Percentiles rank a stretch among this genome's conserved stretches.
These are phyloP conservation scores for Aporophyla nigra DNA, from an alignment of 2,888 invertebrate species.

Conservation along the genomic window DNA sequence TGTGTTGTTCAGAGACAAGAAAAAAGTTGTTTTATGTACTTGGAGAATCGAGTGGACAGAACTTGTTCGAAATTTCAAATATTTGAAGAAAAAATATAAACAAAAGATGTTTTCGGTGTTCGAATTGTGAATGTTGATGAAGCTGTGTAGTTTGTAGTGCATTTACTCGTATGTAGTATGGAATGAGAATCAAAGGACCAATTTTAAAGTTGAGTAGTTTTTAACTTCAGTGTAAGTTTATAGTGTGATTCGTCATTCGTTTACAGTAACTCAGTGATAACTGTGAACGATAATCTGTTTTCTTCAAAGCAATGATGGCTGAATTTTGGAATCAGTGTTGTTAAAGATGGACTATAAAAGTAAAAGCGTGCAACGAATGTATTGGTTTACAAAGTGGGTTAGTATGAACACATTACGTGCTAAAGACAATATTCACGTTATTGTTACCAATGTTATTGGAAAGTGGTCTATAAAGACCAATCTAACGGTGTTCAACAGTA, in stretches of 20 bases:
- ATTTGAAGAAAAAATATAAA: slow-evolving; percentile 49
- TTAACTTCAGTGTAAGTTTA: slow-evolving; percentile 6
- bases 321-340: slow-evolving; percentile 8
- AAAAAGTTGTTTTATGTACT: slow-evolving; percentile 46
- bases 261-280: slow-evolving; percentile 6
- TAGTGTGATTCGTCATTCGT: background rate
- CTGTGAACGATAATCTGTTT: background rate
- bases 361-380: slow-evolving; percentile 31
- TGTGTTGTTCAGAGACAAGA: slow-evolving; percentile 36
- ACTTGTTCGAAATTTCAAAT: slow-evolving; percentile 38
- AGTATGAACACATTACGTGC: slow-evolving; percentile 38
- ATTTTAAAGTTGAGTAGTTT: background rate
- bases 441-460: slow-evolving; percentile 10
- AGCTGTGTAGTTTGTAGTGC: slow-evolving; percentile 8
- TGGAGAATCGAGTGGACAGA: slow-evolving; percentile 22
- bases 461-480: background rate
- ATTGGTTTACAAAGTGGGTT: slow-evolving; percentile 52
- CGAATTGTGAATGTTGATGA: slow-evolving; percentile 7
- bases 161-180: background rate
- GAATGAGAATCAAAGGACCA: slow-evolving; percentile 1
- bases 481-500: slow-evolving; percentile 15
- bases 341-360: slow-evolving; percentile 49
- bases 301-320: background rate
- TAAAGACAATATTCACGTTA: background rate
- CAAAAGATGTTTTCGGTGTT: slow-evolving; percentile 30